Evolutionary conservation across 1,140 invertebrate genomes (phyloP).

Genomic region (Neodiprion pinetum): DNA sequence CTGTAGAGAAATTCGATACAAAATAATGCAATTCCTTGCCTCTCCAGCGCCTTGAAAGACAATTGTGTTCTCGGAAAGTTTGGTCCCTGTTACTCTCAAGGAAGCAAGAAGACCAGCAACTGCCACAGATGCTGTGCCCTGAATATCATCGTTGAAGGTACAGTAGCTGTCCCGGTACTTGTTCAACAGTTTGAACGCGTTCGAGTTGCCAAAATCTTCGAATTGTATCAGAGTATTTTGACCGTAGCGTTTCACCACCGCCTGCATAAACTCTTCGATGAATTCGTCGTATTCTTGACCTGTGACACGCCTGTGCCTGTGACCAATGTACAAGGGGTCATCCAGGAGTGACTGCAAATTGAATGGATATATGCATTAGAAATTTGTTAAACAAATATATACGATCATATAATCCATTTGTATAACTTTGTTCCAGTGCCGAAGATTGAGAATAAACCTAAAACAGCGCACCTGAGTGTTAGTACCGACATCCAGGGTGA

Average conservation of each 20-base stretch:
- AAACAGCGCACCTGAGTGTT: conserved; percentile 73
- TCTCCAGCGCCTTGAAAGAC: conserved; percentile 94
- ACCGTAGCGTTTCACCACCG: conserved; percentile 83
- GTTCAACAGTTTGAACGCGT: conserved; percentile 86
- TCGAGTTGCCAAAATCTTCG: conserved; percentile 93
- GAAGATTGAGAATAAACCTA: too few species aligned
- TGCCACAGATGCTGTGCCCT: conserved; percentile 90
- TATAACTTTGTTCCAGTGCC: too few species aligned
- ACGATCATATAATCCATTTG: too few species aligned
- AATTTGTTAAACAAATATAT: too few species aligned
- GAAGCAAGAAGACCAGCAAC: conserved; percentile 90
- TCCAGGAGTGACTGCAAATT: conserved; percentile 73
- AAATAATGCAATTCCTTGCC: conserved; percentile 56
- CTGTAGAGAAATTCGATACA: too few species aligned
- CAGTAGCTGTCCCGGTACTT: conserved; percentile 88
- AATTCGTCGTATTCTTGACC: conserved; percentile 90
- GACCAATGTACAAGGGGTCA: conserved; percentile 92
- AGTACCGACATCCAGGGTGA: conserved; percentile 92
- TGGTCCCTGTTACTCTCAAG: conserved; percentile 76
- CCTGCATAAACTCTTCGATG: conserved; percentile 97
- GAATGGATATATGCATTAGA: conserved; percentile 7
- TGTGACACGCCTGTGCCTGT: conserved; percentile 80
- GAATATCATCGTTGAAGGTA: conserved; percentile 97
- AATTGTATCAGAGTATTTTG: conserved; percentile 89
- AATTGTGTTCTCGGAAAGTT: conserved; percentile 81